A percentile compares a stretch with the other conserved stretches of the same genome.
Conservation (phyloP, 2,888 invertebrate species). For the Tenthredo scrophulariae region DNA sequence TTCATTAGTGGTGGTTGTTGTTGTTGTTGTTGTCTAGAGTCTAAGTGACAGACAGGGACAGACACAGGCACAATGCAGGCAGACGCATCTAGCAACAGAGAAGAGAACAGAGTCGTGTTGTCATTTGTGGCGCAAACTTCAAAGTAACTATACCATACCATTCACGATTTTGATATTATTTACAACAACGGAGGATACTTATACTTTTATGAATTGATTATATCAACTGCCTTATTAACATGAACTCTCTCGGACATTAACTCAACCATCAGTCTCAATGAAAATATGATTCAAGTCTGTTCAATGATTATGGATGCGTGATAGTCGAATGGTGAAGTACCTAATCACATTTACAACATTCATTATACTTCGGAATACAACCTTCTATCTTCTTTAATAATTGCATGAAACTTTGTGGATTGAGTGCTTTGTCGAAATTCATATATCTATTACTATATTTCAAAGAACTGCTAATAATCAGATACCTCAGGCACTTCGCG, state of each 20-base stretch:
- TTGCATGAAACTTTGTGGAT: background rate
- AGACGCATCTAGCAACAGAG: constrained; percentile 92
- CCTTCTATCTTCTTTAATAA: background rate
- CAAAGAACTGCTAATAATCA: background rate
- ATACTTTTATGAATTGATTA: constrained; percentile 40
- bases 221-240: constrained; percentile 45
- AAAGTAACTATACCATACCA: constrained; percentile 44
- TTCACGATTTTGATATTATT: constrained; percentile 45
- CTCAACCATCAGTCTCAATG: constrained; percentile 34
- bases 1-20: constrained; percentile 74
- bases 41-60: constrained; percentile 79
- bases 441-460: background rate
- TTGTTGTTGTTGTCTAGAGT: constrained; percentile 78
- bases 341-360: background rate
- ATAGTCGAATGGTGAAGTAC: constrained; percentile 20
- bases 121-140: constrained; percentile 75
- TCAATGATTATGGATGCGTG: background rate
- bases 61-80: constrained; percentile 85
- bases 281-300: background rate
- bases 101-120: constrained; percentile 81
- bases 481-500: background rate
- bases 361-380: background rate
- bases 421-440: background rate
- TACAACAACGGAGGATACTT: constrained; percentile 24
- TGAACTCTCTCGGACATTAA: constrained; percentile 38